Conservation (phyloP, 2,888 invertebrate species). For the Ochlodes sylvanus region DNA sequence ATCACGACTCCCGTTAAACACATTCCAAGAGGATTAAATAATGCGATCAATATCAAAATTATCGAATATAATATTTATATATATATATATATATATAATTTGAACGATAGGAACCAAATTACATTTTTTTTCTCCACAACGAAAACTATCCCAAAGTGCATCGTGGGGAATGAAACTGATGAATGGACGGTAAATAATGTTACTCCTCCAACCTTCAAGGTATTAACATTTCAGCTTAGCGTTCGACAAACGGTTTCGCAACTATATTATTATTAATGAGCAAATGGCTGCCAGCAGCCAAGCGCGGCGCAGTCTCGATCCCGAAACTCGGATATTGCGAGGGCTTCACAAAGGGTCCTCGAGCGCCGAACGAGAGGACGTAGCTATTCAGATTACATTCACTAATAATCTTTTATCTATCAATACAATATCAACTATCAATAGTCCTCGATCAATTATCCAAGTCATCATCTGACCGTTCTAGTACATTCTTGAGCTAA, state of each 20-base stretch:
- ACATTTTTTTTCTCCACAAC: slow-evolving; percentile 6
- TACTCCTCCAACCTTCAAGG: slow-evolving; percentile 7
- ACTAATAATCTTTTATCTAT: not conserved
- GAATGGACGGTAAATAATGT: slow-evolving; percentile 34
- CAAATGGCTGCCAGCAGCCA: slow-evolving; percentile 66
- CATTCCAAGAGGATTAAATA: slow-evolving; percentile 24
- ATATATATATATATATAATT: slow-evolving; percentile 16
- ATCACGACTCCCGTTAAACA: not conserved
- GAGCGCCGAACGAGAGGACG: slow-evolving; percentile 48
- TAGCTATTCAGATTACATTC: too few relatives aligned
- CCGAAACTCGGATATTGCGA: slow-evolving; percentile 57
- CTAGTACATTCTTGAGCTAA: not conserved
- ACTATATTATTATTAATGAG: slow-evolving; percentile 48
- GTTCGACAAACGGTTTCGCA: not conserved
- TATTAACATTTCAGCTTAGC: slow-evolving; percentile 12
- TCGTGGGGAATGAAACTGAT: slow-evolving; percentile 9
- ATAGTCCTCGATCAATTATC: not conserved
- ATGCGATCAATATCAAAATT: not conserved
- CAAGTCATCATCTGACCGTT: not conserved
- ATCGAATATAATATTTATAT: slow-evolving; percentile 1
- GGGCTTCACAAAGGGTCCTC: slow-evolving; percentile 43
- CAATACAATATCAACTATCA: too few relatives aligned
- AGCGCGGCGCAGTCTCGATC: slow-evolving; percentile 48
- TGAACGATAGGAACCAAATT: slow-evolving; percentile 23
- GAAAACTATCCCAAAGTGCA: slow-evolving; percentile 22